Evolutionary conservation across 2,113 vertebrate genomes (phyloP).

Genomic region (Perognathus longimembris): DNA sequence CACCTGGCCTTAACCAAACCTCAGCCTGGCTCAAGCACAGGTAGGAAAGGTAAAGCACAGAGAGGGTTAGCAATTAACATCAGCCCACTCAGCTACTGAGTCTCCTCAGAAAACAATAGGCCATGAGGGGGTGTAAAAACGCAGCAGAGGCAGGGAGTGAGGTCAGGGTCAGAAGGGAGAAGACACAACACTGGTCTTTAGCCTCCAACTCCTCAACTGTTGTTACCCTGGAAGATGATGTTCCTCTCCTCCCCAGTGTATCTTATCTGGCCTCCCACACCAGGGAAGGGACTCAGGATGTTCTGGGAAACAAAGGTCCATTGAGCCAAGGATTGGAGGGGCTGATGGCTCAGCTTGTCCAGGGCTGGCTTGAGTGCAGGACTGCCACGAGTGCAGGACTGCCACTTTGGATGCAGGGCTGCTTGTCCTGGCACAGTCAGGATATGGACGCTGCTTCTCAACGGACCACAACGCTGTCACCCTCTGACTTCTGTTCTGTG

Average conservation of each 20-base stretch:
- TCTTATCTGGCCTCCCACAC: background rate
- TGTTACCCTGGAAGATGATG: background rate
- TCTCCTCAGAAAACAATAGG: background rate
- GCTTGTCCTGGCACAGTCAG: background rate
- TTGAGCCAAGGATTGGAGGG: background rate
- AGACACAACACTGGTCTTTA: background rate
- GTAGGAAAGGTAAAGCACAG: background rate
- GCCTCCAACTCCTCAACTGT: background rate
- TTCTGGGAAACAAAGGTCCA: background rate
- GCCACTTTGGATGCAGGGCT: background rate
- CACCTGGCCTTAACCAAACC: background rate
- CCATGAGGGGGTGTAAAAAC: background rate
- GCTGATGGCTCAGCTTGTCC: background rate
- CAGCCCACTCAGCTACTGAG: background rate
- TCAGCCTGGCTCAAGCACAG: background rate
- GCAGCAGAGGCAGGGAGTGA: background rate
- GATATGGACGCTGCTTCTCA: background rate
- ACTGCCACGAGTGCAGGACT: background rate
- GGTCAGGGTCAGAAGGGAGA: background rate
- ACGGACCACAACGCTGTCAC: background rate
- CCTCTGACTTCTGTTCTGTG: rapidly evolving
- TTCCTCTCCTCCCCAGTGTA: background rate
- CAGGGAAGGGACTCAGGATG: background rate
- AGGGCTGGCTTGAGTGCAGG: background rate
- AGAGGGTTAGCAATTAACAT: background rate